Percentiles rank a stretch among this genome's conserved stretches.
Conservation (phyloP, 92 coral and sea anemone species). For the Zoanthus sansibaricus region DNA sequence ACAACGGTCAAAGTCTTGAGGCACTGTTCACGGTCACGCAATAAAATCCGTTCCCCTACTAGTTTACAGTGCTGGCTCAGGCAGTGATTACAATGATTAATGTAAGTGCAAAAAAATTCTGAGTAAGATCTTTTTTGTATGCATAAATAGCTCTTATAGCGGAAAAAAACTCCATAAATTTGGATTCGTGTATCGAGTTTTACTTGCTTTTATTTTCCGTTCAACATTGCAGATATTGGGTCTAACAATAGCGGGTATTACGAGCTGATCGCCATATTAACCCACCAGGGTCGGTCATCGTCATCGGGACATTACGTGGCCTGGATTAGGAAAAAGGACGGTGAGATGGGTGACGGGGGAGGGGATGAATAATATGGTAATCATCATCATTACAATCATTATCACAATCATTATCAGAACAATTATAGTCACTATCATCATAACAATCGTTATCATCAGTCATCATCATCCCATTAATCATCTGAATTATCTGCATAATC, state of each 20-base stretch:
- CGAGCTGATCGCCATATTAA: slow-evolving; percentile 90
- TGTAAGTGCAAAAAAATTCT: background rate
- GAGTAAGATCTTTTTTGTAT: background rate
- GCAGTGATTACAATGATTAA: too few relatives aligned
- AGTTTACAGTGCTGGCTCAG: too few relatives aligned
- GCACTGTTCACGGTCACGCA: too few relatives aligned
- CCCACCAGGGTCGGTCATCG: slow-evolving; percentile 99
- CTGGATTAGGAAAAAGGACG: slow-evolving; percentile 88
- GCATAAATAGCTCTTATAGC: too few relatives aligned
- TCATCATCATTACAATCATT: background rate
- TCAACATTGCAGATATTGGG: slow-evolving; percentile 66
- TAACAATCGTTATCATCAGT: background rate
- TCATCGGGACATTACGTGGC: slow-evolving; percentile 99
- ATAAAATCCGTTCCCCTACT: too few relatives aligned
- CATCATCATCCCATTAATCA: background rate
- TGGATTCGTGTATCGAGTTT: background rate
- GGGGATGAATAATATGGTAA: background rate
- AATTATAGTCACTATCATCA: background rate
- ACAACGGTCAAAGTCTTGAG: too few relatives aligned
- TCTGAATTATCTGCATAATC: background rate
- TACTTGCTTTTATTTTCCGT: background rate
- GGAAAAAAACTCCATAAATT: too few relatives aligned
- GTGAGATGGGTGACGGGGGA: slow-evolving; percentile 46
- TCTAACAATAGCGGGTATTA: slow-evolving; percentile 98
- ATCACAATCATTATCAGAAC: background rate